Evolutionary conservation across 2,888 invertebrate species (phyloP).

Genomic region (Pyrrhosoma nymphula): DNA sequence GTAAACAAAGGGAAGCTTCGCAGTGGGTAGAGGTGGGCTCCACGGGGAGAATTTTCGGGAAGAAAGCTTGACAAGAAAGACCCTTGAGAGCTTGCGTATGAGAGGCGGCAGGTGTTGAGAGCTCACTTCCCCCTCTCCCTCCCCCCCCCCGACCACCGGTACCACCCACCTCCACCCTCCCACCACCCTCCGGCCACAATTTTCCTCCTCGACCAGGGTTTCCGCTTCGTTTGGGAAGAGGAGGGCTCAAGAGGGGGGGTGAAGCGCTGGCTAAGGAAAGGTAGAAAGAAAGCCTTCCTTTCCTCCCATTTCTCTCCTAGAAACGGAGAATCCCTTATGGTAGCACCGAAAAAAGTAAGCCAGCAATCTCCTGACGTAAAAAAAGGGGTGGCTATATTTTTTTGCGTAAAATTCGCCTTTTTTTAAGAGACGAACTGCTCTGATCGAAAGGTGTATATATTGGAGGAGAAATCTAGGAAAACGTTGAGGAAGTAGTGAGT

Average conservation of each 20-base stretch:
- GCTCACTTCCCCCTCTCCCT: neutral
- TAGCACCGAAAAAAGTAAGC: neutral
- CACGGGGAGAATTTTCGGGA: neutral
- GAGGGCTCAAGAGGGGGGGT: neutral
- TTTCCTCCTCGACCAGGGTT: constrained; percentile 7
- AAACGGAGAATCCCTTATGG: neutral
- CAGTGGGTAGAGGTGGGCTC: neutral
- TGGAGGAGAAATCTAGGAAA: neutral
- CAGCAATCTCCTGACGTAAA: neutral
- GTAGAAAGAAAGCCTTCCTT: neutral
- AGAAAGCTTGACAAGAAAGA: neutral
- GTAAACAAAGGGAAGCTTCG: neutral
- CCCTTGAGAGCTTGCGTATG: neutral
- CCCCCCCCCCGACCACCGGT: neutral
- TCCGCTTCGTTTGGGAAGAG: neutral
- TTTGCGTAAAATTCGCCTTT: neutral
- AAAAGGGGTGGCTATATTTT: neutral
- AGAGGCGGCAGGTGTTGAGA: constrained; percentile 36
- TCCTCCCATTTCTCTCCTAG: neutral
- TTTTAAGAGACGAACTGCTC: neutral
- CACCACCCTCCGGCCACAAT: neutral
- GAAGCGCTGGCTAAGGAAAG: neutral
- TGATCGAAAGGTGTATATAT: neutral
- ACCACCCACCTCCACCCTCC: neutral
- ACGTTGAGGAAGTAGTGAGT: neutral